Percentiles rank a stretch among this genome's conserved stretches.
Evolutionary conservation across 2,797 vertebrate genomes (phyloP).

Genomic region (Dermochelys coriacea): DNA sequence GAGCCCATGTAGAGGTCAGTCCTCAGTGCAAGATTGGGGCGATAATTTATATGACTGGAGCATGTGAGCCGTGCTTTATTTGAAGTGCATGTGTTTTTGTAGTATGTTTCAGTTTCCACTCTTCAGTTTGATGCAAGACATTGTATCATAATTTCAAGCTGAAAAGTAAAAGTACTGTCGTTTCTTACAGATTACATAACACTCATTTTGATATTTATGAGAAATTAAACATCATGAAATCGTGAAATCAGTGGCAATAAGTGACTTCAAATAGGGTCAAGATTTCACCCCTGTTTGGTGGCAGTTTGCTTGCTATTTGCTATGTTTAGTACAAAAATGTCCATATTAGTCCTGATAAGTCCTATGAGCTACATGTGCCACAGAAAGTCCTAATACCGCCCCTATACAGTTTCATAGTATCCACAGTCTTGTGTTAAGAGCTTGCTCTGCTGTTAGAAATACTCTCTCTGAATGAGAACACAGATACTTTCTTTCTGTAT

Average conservation of each 20-base stretch:
- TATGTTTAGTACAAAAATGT: not conserved
- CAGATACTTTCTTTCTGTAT: not conserved
- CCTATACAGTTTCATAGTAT: not conserved
- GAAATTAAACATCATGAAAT: not conserved
- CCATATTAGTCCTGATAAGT: not conserved
- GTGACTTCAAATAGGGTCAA: not conserved
- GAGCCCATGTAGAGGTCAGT: not conserved
- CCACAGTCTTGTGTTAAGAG: accelerated
- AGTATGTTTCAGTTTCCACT: not conserved
- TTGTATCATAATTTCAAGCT: not conserved
- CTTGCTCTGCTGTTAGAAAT: not conserved
- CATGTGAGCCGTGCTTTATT: not conserved
- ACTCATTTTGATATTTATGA: not conserved
- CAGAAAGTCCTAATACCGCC: not conserved
- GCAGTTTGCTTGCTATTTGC: not conserved
- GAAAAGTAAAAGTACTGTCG: not conserved
- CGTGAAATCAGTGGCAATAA: not conserved
- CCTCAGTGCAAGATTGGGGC: not conserved
- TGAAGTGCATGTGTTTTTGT: not conserved
- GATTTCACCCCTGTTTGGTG: not conserved
- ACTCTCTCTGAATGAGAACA: not conserved
- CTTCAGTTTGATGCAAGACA: not conserved
- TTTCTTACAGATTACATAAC: not conserved
- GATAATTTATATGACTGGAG: not conserved
- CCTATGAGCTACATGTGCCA: not conserved